phyloP scores from a whole-genome alignment of 2,888 invertebrate genomes.

The Athripsodes cinereus region DNA sequence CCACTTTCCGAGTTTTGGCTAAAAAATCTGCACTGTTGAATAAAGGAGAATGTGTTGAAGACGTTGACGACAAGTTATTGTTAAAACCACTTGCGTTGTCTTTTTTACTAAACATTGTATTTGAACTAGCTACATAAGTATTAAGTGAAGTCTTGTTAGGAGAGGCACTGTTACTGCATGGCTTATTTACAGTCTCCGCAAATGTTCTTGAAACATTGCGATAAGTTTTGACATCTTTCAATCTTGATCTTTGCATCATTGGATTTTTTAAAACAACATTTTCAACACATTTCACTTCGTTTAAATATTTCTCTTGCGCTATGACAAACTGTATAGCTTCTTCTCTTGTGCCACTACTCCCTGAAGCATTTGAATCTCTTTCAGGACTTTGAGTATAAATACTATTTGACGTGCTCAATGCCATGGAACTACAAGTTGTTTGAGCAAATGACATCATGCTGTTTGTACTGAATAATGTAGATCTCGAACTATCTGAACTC shows the following conservation, averaged over 20 bases:
- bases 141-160: conserved; percentile 2
- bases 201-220: conserved; percentile 16
- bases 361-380: conserved; percentile 28
- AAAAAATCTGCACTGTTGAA: conserved; percentile 22
- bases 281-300: conserved; percentile 48
- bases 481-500: conserved; percentile 35
- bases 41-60: not conserved
- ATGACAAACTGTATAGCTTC: conserved; percentile 50
- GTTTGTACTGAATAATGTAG: conserved; percentile 36
- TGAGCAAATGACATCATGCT: conserved; percentile 49
- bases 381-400: conserved; percentile 37
- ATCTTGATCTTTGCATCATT: conserved; percentile 13
- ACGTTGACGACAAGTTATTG: conserved; percentile 15
- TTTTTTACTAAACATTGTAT: not conserved
- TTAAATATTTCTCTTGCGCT: conserved; percentile 49
- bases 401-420: conserved; percentile 49
- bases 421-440: conserved; percentile 50
- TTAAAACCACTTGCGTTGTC: no score
- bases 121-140: not conserved
- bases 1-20: conserved; percentile 33
- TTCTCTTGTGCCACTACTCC: conserved; percentile 36
- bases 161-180: conserved; percentile 11
- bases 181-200: conserved; percentile 13
- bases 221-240: conserved; percentile 24
- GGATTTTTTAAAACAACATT: conserved; percentile 45